These are phyloP conservation scores for Rhinolophus sinicus DNA, from an alignment of 2,113 vertebrate genomes.

Conservation along the genomic window DNA sequence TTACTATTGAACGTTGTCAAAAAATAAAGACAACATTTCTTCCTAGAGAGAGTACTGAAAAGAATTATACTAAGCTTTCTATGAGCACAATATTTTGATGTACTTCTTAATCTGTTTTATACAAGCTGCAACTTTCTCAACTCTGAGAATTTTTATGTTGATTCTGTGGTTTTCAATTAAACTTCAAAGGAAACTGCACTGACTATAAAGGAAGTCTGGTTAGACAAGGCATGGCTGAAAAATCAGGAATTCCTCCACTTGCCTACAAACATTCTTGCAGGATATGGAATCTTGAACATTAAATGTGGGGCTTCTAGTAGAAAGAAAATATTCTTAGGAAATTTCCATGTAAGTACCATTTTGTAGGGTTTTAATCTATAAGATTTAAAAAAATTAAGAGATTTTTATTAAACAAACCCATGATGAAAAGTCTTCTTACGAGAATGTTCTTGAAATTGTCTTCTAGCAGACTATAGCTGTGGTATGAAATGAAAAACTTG, in stretches of 20 bases:
- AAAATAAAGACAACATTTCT: constrained; percentile 59
- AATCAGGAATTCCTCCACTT: constrained; percentile 43
- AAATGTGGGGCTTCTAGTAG: constrained; percentile 39
- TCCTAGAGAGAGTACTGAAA: constrained; percentile 44
- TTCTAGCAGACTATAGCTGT: constrained; percentile 44
- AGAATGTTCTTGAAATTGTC: constrained; percentile 37
- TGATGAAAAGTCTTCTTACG: background rate
- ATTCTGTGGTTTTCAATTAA: constrained; percentile 64
- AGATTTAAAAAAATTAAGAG: background rate
- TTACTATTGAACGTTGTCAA: constrained; percentile 52
- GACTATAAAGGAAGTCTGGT: constrained; percentile 48
- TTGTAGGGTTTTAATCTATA: constrained; percentile 37
- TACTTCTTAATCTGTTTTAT: background rate
- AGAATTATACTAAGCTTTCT: constrained; percentile 40
- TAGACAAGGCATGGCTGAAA: constrained; percentile 45
- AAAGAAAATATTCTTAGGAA: constrained; percentile 44
- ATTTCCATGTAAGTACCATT: background rate
- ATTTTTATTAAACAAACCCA: constrained; percentile 36
- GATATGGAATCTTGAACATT: constrained; percentile 48
- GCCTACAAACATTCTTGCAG: constrained; percentile 14
- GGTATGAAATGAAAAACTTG: constrained; percentile 21
- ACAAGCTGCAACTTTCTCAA: constrained; percentile 26
- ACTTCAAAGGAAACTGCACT: constrained; percentile 31
- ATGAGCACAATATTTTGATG: constrained; percentile 28
- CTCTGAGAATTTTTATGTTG: constrained; percentile 48